These are phyloP conservation scores for Caretta caretta DNA, from an alignment of 2,113 vertebrate genomes.

Conservation along the genomic window DNA sequence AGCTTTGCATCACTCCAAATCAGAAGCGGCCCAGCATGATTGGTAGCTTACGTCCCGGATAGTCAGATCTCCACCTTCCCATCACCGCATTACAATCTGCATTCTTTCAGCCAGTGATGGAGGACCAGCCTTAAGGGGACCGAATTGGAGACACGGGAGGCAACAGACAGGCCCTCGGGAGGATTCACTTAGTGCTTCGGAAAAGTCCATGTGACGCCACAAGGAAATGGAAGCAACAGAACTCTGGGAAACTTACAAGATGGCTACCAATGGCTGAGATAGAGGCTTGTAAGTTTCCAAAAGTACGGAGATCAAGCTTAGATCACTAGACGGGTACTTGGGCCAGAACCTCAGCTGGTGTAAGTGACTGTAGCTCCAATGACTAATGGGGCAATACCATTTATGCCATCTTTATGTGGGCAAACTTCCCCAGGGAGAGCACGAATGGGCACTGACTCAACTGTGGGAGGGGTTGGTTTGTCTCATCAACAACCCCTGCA, in stretches of 20 bases:
- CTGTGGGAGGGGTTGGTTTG: not conserved
- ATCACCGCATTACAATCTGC: not conserved
- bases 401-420: not conserved
- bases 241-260: not conserved
- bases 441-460: not conserved
- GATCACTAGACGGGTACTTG: not conserved
- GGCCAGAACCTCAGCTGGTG: not conserved
- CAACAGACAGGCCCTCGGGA: not conserved
- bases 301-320: not conserved
- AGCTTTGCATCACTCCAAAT: not conserved
- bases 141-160: not conserved
- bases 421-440: not conserved
- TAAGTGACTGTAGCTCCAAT: not conserved
- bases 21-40: not conserved
- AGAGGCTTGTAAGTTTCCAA: not conserved
- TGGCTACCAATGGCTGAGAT: not conserved
- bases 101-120: not conserved
- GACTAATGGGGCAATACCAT: not conserved
- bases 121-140: not conserved
- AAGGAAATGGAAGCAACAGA: slow-evolving; percentile 3
- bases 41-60: rapidly evolving
- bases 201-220: rapidly evolving
- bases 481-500: too few relatives aligned
- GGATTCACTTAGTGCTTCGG: rapidly evolving
- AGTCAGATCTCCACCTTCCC: slow-evolving; percentile 24